These are phyloP conservation scores for Callopanchax toddi DNA, from an alignment of 2,113 vertebrate genomes.

Conservation along the genomic window DNA sequence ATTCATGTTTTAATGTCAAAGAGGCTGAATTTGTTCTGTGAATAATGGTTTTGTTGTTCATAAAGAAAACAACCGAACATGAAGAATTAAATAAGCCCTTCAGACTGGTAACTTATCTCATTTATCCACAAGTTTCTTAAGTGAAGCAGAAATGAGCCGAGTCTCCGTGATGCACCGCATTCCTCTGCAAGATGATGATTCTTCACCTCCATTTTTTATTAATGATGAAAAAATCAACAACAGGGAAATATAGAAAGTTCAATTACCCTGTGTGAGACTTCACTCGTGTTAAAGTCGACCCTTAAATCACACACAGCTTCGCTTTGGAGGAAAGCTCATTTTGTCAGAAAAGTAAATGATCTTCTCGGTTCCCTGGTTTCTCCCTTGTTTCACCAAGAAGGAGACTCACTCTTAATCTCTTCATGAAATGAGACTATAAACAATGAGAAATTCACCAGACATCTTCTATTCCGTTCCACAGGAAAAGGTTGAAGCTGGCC, in stretches of 20 bases:
- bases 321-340: constrained; percentile 57
- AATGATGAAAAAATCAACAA: constrained; percentile 19
- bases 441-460: constrained; percentile 69
- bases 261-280: constrained; percentile 39
- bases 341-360: constrained; percentile 68
- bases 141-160: constrained; percentile 17
- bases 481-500: constrained; percentile 76
- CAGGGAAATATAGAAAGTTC: constrained; percentile 27
- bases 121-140: not conserved
- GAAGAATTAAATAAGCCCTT: constrained; percentile 2
- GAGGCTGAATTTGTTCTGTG: not conserved
- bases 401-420: constrained; percentile 68
- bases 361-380: constrained; percentile 51
- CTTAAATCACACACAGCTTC: constrained; percentile 49
- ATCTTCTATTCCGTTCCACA: constrained; percentile 60
- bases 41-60: not conserved
- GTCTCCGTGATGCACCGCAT: not conserved
- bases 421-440: constrained; percentile 72
- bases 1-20: no score
- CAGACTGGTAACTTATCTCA: not conserved
- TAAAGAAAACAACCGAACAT: constrained; percentile 6
- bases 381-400: constrained; percentile 61
- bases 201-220: constrained; percentile 2
- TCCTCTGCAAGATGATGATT: constrained; percentile 1
- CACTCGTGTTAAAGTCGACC: constrained; percentile 28